Base-by-base conservation (phyloP, 1,140 invertebrate species). In the Pseudomyrmex gracilis region DNA sequence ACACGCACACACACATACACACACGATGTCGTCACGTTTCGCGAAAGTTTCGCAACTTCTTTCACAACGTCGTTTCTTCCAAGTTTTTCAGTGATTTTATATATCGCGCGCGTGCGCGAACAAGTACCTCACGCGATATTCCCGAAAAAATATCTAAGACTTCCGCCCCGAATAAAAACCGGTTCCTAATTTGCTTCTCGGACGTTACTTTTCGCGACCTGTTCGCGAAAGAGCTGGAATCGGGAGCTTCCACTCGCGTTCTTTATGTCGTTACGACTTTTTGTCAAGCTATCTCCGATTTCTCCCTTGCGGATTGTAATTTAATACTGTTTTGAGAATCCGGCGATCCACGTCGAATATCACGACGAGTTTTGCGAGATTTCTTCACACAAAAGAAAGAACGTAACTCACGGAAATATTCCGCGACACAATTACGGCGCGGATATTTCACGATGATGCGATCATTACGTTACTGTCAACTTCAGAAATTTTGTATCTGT, bases 301-400 rank as follows among this genome's bases (percentile, higher is more conserved):
- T 74, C 45, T n/a, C 45, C 53, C 60, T 2, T 47, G 73, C 51
- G 63, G 60, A 76, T 53, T n/a, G 73, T 55, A 77, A 77, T 61
- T 55, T 53, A 77, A 77, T 77, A 77, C 73, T 20, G 61, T 67
- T 77, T 77, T 67, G 73, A 67, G 67, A 77, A 66, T 67, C 73
- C 45, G 12, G n/a, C 47, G 24, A 66, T 53, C 2, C 7, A 47
- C 24, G 34, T 7, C n/a, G 73, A n/a, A 43, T 51, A 13, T n/a
- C 17, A 63, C n/a, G 8, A 76, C 12, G 9, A 13, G 55, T 51
- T 77, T 77, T 77, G 53, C 61, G 47, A 34, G 7, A 34, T 7
- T 34, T 34, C 34, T 34, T 34, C 4, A 34, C 34, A 34, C 34
- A 34, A 5, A 34, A 34, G 24, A 34, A 34, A 5, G 34, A 34